Percentiles rank a stretch among this genome's conserved stretches.
Conservation (phyloP, 2,888 invertebrate genomes). For the Nomada hirtipes region DNA sequence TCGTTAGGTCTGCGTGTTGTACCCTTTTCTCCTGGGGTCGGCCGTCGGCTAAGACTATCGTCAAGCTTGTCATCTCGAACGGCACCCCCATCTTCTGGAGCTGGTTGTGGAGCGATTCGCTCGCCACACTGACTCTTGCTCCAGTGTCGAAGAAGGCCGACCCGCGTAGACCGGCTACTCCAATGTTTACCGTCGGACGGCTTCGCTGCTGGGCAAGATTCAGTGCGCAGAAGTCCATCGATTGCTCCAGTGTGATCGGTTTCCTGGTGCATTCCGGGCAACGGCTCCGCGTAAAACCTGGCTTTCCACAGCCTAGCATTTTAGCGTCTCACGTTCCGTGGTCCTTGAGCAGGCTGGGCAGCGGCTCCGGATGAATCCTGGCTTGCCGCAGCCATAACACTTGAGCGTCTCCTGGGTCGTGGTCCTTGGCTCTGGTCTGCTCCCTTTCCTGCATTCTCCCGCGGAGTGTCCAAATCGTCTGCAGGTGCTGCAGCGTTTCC, state of each 20-base stretch:
- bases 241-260: rapidly evolving
- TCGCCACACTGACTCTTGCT: constrained; percentile 6
- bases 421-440: too few species aligned
- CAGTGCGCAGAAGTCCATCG: neutral
- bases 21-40: too few species aligned
- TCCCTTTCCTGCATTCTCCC: neutral
- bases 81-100: neutral
- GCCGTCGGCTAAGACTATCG: too few species aligned
- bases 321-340: too few species aligned
- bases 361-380: too few species aligned
- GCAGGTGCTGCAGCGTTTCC: neutral
- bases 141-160: constrained; percentile 1
- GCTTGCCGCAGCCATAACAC: too few species aligned
- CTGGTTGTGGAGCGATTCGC: neutral
- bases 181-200: neutral
- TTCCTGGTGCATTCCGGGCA: neutral
- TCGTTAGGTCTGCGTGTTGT: too few species aligned
- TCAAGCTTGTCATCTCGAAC: too few species aligned
- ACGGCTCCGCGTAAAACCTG: neutral
- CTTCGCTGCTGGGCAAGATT: neutral
- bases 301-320: too few species aligned
- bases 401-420: too few species aligned
- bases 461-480: neutral
- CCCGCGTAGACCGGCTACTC: neutral
- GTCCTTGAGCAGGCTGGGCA: too few species aligned